Evolutionary conservation across 2,888 invertebrate genomes (phyloP), one percentile per base, ranked within the genome.

Genomic region (Diogma glabrata): DNA sequence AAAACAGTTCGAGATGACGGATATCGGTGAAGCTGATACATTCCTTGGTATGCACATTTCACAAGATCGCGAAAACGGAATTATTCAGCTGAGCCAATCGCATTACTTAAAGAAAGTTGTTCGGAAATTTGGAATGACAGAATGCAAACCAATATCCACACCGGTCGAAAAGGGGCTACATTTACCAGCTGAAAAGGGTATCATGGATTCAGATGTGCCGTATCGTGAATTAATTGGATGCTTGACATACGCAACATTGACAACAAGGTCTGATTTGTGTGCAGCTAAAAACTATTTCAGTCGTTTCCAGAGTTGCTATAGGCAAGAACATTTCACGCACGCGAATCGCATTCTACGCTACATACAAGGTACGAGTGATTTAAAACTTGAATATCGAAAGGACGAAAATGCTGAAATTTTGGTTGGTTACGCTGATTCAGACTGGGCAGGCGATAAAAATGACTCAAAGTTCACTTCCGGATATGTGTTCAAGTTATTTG

Each of bases 391-490:
- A 17, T 36, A 36, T 36, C 14, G 30, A 46, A 23, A 48, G 38
- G 10, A 40, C 12, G 30, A 6, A 17, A 36, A 36, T 36, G 36
- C 36, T 14, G 16, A 14, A 36, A 14, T 17, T 17, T 33, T 33
- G 4, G 10, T 33, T 33, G 10, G 33, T 33, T 33, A 33, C 14
- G 14, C 14, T 14, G 33, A 36, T 17, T 14, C 16, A 3, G 36
- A 36, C 17, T 36, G 16, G 36, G 36, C 16, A 36, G 36, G 36
- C 16, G 36, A 56, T 38, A 36, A 50, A 10, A 52, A 45, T 24
- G 53, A 56, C 33, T 30, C 53, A 9, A 57, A 51, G 36, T 56
- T 53, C 16, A 19, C 52, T 23, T 53, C 55, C 16, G 54, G 53
- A 7, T 55, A 49, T 40, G 26, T 55, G 24, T 55, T 52, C 40